Conservation (phyloP, 2,797 vertebrate genomes). For the Sebastes aleutianus region DNA sequence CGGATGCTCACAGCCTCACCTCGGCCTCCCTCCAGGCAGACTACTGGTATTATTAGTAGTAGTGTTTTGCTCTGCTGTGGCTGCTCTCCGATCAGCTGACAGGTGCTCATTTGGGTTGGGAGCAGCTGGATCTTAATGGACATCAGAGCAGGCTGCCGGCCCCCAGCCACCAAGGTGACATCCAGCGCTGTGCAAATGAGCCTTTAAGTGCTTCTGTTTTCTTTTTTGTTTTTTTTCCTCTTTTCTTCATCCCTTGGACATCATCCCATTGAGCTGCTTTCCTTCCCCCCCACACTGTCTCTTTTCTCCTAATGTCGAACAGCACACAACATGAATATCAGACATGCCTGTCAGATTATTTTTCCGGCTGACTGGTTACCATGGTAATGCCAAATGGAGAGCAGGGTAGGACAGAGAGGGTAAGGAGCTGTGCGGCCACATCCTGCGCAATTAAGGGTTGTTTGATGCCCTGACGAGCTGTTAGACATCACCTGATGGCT, state of each 20-base stretch:
- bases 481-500: constrained; percentile 66
- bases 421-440: constrained; percentile 57
- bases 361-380: constrained; percentile 62
- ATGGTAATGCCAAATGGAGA: constrained; percentile 70
- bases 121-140: constrained; percentile 67
- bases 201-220: constrained; percentile 52
- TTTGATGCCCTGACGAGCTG: constrained; percentile 69
- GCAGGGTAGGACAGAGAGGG: constrained; percentile 33
- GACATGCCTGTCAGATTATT: constrained; percentile 56
- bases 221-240: not conserved
- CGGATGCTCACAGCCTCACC: not conserved
- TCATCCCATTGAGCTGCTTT: constrained; percentile 4
- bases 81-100: constrained; percentile 56
- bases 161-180: constrained; percentile 67
- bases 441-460: constrained; percentile 71
- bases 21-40: constrained; percentile 8
- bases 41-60: constrained; percentile 33
- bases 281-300: not conserved
- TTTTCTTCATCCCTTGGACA: constrained; percentile 30
- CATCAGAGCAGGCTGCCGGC: constrained; percentile 38
- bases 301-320: constrained; percentile 18
- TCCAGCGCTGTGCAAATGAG: constrained; percentile 60
- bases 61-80: constrained; percentile 26
- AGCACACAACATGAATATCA: constrained; percentile 44
- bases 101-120: constrained; percentile 61